A percentile compares a stretch with the other conserved stretches of the same genome.
These are phyloP conservation scores for Garra rufa DNA, from an alignment of 2,113 vertebrate genomes.

Conservation along the genomic window DNA sequence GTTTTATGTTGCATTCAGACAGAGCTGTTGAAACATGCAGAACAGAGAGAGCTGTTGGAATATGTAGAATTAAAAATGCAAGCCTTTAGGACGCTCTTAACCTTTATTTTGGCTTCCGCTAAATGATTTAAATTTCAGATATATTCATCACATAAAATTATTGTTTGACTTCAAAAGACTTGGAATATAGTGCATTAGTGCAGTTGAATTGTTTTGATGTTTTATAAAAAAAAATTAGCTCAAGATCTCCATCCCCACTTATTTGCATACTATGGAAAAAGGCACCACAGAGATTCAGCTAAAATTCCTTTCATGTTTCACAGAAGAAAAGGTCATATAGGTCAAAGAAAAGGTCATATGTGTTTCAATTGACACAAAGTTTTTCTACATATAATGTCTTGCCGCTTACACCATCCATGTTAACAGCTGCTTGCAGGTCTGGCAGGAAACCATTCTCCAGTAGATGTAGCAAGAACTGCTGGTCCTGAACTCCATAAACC, in stretches of 20 bases:
- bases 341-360: neutral
- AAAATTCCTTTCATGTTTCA: neutral
- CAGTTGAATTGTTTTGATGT: neutral
- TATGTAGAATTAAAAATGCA: neutral
- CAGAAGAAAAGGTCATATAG: neutral
- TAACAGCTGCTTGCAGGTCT: constrained; percentile 91
- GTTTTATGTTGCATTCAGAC: neutral
- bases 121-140: neutral
- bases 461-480: constrained; percentile 88
- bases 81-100: neutral
- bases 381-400: neutral
- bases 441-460: constrained; percentile 92
- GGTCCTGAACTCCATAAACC: constrained; percentile 90
- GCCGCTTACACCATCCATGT: constrained; percentile 86
- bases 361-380: no score
- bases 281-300: neutral
- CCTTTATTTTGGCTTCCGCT: constrained; percentile 9
- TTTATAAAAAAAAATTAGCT: neutral
- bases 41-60: neutral
- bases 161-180: constrained; percentile 1
- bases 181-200: neutral
- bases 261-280: neutral
- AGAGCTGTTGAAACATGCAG: neutral
- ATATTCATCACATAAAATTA: neutral
- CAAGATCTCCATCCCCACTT: neutral